Evolutionary conservation across 2,797 vertebrate genomes (phyloP), one percentile per base, ranked within the genome.

Genomic region (Pristis pectinata): DNA sequence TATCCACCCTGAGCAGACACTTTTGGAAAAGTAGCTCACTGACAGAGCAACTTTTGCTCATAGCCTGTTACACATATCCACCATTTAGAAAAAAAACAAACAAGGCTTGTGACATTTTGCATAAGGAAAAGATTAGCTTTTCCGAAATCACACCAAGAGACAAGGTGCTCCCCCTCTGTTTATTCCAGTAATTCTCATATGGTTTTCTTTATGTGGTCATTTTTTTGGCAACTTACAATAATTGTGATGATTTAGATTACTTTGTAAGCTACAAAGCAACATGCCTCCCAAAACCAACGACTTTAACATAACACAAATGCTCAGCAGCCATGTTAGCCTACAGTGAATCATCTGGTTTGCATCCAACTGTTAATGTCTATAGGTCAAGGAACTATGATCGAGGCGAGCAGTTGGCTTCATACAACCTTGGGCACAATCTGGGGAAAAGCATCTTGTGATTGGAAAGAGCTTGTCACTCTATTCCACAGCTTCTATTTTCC

Each of bases 161-260:
- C 91, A 93, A 64, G 34, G 59, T 44, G 22, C 41, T 44, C 56
- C 85, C 83, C 10, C 24, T 93, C 41, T 7, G 10, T 92, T 93
- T 70, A 13, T 22, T 72, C 67, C 67, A 93, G 27, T 27, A 10
- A 34, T 37, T 70, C 91, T 93, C 91, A 72, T 70, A 24, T 93
- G 91, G 91, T 70, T 72, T 93, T 72, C 91, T 93, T 93, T 72
- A 93, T 72, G 91, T 93, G 87, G 91, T 93, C 7, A 70, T 72
- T 72, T 93, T 72, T 93, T 93, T 93, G 64, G 67, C 91, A 93
- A 49, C 41, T 30, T 44, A 72, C 13, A 27, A 93, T 70, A 44
- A 49, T 41, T 93, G 41, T 27, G 9, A 72, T 93, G 64, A 93
- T 41, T 72, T 11, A 93, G 64, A 93, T 93, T 93, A 72, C 44